Percentiles rank a stretch among this genome's conserved stretches.
phyloP scores from a whole-genome alignment of 2,888 invertebrate genomes.

The Cataglyphis livida region DNA sequence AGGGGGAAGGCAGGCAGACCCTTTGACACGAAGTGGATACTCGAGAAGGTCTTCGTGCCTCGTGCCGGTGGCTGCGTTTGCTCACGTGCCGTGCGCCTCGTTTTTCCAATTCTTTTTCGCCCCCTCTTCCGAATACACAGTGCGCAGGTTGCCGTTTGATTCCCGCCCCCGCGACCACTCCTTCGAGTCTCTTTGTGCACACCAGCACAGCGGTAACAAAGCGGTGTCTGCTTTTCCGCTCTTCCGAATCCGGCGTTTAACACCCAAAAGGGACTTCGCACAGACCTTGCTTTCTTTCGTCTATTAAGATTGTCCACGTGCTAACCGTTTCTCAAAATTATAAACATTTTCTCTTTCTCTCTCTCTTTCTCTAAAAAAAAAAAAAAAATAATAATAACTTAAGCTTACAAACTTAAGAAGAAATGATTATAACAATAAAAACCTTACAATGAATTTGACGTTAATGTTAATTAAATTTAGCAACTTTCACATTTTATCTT shows the following conservation, averaged over 20 bases:
- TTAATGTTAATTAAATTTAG: not conserved
- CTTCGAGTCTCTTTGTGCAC: conserved; percentile 58
- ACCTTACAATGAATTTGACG: not conserved
- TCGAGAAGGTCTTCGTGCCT: conserved; percentile 69
- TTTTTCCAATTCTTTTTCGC: conserved; percentile 67
- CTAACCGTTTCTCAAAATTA: not conserved
- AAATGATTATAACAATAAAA: not conserved
- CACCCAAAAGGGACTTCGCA: conserved; percentile 43
- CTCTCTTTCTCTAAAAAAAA: too few species aligned
- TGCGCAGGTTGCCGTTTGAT: conserved; percentile 69
- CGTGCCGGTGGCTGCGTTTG: conserved; percentile 53
- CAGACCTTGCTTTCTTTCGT: not conserved
- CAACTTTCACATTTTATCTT: not conserved
- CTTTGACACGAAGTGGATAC: conserved; percentile 77
- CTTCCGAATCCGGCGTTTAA: conserved; percentile 59
- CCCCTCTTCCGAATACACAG: conserved; percentile 42
- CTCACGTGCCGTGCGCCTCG: conserved; percentile 64
- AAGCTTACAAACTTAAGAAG: too few species aligned
- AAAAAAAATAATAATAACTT: not conserved
- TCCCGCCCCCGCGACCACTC: conserved; percentile 56
- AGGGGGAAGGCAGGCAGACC: conserved; percentile 44
- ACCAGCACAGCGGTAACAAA: conserved; percentile 60
- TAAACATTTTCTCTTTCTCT: not conserved
- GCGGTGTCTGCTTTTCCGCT: conserved; percentile 39
- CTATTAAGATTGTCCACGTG: not conserved